Conservation (phyloP, 2,113 vertebrate species). For the Chloebia gouldiae region DNA sequence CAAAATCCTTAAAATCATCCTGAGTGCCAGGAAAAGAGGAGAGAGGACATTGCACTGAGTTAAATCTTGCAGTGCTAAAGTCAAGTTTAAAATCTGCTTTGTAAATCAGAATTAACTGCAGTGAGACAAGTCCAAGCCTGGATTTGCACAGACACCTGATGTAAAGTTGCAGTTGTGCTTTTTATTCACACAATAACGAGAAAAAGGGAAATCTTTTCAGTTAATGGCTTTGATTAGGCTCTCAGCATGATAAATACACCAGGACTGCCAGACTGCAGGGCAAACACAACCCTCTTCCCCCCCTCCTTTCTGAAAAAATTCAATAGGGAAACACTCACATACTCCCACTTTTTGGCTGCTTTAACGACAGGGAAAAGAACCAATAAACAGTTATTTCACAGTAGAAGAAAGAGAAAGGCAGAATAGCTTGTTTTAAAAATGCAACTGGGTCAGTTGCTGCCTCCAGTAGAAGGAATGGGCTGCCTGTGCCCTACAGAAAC, state of each 20-base stretch:
- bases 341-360: neutral
- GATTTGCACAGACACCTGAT: neutral
- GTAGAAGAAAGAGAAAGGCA: neutral
- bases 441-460: slow-evolving; percentile 65
- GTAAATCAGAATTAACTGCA: neutral
- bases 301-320: neutral
- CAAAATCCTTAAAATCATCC: neutral
- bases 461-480: slow-evolving; percentile 39
- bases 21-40: neutral
- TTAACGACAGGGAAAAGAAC: neutral
- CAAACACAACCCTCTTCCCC: neutral
- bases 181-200: neutral
- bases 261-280: neutral
- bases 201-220: neutral
- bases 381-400: slow-evolving; percentile 13
- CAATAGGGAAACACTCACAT: neutral
- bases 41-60: neutral
- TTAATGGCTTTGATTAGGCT: neutral
- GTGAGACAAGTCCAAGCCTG: neutral
- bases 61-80: neutral
- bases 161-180: neutral
- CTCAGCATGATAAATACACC: neutral
- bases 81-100: neutral
- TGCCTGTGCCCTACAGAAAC: slow-evolving; percentile 15
- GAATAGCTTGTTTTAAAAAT: slow-evolving; percentile 36